Base-by-base conservation (phyloP, 2,113 vertebrate species). In the Chionis minor region DNA sequence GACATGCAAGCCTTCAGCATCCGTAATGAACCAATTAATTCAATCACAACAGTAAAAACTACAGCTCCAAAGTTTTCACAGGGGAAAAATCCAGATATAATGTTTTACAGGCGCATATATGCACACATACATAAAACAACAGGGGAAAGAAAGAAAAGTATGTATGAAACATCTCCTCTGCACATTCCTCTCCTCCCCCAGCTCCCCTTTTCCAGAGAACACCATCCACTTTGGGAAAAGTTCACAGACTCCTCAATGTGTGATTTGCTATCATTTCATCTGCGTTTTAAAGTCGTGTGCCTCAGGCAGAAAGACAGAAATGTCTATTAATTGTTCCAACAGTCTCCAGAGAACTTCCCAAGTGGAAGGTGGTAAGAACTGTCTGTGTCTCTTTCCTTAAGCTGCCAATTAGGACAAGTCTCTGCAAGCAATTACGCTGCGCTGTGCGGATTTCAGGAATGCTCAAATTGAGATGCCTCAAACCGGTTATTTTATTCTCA, bases 271-370 rank as follows among this genome's bases (percentile, higher is more conserved):
- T 83, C 10, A 91, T 79, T 96, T 92, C 73, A 94, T 93, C 56
- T 81, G 87, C 40, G 11, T 70, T 91, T 95, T 90, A 85, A 95
- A 92, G 67, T 82, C 47, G 81, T 33, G 63, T 82, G 90, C 75
- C 91, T 95, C 78, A 80, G 93, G 90, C 93, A 75, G 86, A 86
- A 85, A 95, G 65, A 81, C 56, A 88, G 90, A 90, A 84, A 87
- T 24, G 54, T 52, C 91, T 95, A 96, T 96, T 94, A 97, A 98
- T 96, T 84, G 86, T 80, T 86, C 84, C 81, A 94, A 58, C 4
- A 32, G 81, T 84, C 92, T 94, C 78, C 5, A 12, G 88, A 94
- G 95, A 97, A 93, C 94, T 81, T 88, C 51, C 70, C 59, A 58
- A 44, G 92, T 54, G 65, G 83, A 84, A 96, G 89, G 26, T 24